A percentile compares a stretch with the other conserved stretches of the same genome.
Evolutionary conservation across 2,888 invertebrate genomes (phyloP).

Genomic region (Ormyrus labotus): DNA sequence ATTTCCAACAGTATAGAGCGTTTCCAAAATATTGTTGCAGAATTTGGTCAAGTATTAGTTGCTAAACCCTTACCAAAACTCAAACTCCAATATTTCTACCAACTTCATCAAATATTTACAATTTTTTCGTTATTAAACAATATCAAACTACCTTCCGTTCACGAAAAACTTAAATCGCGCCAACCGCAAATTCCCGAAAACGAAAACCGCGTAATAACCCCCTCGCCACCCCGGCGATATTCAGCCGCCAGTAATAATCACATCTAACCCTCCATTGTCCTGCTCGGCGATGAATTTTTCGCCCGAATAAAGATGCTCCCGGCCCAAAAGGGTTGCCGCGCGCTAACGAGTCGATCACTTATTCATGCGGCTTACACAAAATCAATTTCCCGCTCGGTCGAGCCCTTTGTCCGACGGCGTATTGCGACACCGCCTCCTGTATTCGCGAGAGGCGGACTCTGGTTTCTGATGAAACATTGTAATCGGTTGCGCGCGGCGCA

Average conservation of each 20-base stretch:
- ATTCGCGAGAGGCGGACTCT: neutral
- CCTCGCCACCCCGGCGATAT: too few relatives aligned
- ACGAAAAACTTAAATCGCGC: too few relatives aligned
- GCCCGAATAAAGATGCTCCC: constrained; percentile 31
- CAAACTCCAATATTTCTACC: too few relatives aligned
- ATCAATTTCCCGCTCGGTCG: constrained; percentile 48
- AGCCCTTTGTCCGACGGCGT: constrained; percentile 40
- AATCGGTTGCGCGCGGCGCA: neutral
- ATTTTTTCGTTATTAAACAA: too few relatives aligned
- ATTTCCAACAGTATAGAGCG: too few relatives aligned
- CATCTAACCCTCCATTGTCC: constrained; percentile 26
- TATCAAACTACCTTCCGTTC: too few relatives aligned
- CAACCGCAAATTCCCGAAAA: too few relatives aligned
- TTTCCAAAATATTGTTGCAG: too few relatives aligned
- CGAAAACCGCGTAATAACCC: too few relatives aligned
- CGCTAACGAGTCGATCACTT: constrained; percentile 46
- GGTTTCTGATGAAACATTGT: constrained; percentile 33
- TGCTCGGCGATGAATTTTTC: constrained; percentile 19
- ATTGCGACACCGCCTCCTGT: neutral
- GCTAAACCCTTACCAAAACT: too few relatives aligned
- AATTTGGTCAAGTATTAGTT: too few relatives aligned
- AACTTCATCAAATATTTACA: too few relatives aligned
- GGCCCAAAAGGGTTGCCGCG: constrained; percentile 14
- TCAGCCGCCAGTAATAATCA: neutral
- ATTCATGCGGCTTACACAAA: constrained; percentile 43